Conservation (phyloP, 2,797 vertebrate species). For the Phrynocephalus forsythii region DNA sequence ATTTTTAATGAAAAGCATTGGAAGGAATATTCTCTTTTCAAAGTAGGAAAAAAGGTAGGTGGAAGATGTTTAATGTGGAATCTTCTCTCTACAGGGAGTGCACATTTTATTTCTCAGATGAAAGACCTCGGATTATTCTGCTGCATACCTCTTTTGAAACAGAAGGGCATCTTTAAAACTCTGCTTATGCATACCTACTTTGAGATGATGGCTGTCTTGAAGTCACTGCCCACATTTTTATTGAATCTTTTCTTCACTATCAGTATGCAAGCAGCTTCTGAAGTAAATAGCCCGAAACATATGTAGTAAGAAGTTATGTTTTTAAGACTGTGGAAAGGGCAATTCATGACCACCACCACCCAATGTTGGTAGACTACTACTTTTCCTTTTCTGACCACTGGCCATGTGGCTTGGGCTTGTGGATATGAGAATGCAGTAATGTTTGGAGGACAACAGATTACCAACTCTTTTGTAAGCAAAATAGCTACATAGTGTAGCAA, state of each 20-base stretch:
- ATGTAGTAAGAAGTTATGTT: background rate
- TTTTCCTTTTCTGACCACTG: background rate
- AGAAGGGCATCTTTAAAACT: background rate
- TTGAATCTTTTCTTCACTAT: background rate
- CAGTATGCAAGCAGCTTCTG: background rate
- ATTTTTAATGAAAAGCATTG: conserved; percentile 58
- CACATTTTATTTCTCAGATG: conserved; percentile 22
- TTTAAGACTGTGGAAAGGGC: background rate
- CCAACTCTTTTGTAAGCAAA: background rate
- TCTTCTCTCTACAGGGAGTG: background rate
- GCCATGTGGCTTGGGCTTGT: background rate
- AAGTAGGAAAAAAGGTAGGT: background rate
- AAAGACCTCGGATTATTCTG: background rate
- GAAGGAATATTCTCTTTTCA: conserved; percentile 12
- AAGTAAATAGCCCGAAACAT: background rate
- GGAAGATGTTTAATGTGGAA: background rate
- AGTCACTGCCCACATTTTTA: background rate
- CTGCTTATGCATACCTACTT: background rate
- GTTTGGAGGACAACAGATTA: too few species aligned
- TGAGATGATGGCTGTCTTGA: background rate
- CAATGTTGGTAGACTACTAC: background rate
- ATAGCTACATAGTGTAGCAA: background rate
- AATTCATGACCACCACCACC: background rate
- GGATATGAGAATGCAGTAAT: too few species aligned
- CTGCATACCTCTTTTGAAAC: background rate